Conservation (phyloP, 35 echinoderm and acorn worm species). For the Lytechinus variegatus region DNA sequence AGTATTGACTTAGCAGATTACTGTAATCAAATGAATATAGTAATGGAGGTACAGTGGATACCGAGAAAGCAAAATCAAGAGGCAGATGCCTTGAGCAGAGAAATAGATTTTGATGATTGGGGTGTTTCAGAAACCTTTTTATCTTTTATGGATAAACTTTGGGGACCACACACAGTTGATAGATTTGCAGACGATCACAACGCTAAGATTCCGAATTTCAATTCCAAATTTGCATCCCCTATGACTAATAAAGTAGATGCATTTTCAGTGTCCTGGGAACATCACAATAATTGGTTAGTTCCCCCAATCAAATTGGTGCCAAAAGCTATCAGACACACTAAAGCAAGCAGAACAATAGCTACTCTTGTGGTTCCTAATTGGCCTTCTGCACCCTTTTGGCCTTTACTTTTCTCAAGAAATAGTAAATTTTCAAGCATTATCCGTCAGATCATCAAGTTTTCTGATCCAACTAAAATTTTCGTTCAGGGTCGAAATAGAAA, state of each 20-base stretch:
- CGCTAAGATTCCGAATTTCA: slow-evolving; percentile 25
- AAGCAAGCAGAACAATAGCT: not conserved
- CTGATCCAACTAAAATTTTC: not conserved
- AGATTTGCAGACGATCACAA: slow-evolving; percentile 42
- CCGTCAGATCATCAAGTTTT: not conserved
- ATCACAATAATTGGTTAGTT: slow-evolving; percentile 51
- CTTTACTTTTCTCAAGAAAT: not conserved
- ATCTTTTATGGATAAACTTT: slow-evolving; percentile 31
- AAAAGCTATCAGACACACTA: not conserved
- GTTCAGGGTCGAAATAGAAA: not conserved
- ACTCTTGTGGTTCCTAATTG: slow-evolving; percentile 40
- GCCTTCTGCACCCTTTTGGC: slow-evolving; percentile 50
- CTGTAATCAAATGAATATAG: not conserved
- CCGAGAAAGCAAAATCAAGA: not conserved
- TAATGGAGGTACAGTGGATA: slow-evolving; percentile 49
- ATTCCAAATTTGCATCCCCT: slow-evolving; percentile 30
- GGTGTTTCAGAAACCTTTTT: slow-evolving; percentile 52
- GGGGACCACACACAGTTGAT: slow-evolving; percentile 61
- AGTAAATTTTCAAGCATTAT: not conserved
- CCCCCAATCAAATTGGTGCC: not conserved
- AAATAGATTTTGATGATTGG: slow-evolving; percentile 58
- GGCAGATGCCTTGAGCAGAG: slow-evolving; percentile 36
- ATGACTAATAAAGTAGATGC: not conserved
- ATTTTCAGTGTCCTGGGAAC: not conserved
- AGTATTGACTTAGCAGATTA: slow-evolving; percentile 23